Evolutionary conservation across 2,113 vertebrate species (phyloP), one percentile per base, ranked within the genome.

Genomic region (Arothron firmamentum): DNA sequence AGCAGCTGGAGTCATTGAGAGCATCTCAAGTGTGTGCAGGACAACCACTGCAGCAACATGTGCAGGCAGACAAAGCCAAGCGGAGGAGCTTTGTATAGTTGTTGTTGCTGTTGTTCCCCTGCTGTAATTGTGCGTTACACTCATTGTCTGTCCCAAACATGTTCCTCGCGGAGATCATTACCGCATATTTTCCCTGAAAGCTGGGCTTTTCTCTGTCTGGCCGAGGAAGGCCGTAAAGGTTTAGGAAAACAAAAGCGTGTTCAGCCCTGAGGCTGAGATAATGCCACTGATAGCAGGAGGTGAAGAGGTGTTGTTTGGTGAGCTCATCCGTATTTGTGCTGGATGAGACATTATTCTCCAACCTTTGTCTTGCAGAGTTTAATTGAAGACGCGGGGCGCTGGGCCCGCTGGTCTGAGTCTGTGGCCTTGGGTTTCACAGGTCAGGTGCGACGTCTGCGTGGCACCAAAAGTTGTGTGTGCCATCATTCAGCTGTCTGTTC

Each of bases 281-380:
- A 85, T 83, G 71, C 72, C 17, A 10, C 66, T 85, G 79, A 87
- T 81, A 81, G 73, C 0, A 13, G 31, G 55, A 55, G 61, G 54
- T 38, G 25, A 50, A 67, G 61, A 38, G 11, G 49, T 6, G 34
- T 41, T 56, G 68, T 82, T 83, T 73, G 53, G 71, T 61, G 60
- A 11, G 62, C 71, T 79, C 71, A 56, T 67, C 71, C 57, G 56
- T 88, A 85, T 87, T 88, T 87, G 85, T 82, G 79, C 72, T 85
- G 84, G 84, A 75, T 87, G 77, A 88, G 82, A 86, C 81, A 84
- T 87, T 86, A 79, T 75, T 81, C 46, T 47, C 57, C 52, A 42
- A 48, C 48, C 34, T 38, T 38, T 38, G 72, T 87, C 85, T 81
- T 84, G 65, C 20, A 13, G 1, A 25, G 18, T 42, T 51, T 65